Percentiles rank a stretch among this genome's conserved stretches.
phyloP scores from a whole-genome alignment of 2,888 invertebrate species.

The Dicranocentrus wangi region DNA sequence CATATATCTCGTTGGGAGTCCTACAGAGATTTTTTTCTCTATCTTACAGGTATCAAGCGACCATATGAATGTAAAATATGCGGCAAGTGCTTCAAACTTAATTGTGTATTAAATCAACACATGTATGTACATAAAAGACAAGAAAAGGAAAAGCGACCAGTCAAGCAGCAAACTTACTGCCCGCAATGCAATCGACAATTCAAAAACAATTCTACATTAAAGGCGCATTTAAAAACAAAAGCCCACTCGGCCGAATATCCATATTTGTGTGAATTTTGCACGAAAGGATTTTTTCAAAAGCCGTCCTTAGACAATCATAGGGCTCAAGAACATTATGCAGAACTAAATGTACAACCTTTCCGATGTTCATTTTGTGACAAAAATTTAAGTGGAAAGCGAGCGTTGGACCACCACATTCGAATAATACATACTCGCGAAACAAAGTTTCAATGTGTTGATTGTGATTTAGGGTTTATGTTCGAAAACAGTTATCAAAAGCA shows the following conservation, averaged over 20 bases:
- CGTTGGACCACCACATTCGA: constrained; percentile 34
- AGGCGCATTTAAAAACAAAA: constrained; percentile 11
- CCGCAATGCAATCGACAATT: constrained; percentile 21
- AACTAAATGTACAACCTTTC: constrained; percentile 36
- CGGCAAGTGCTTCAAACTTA: background rate
- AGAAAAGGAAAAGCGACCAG: constrained; percentile 8
- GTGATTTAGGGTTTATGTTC: constrained; percentile 31
- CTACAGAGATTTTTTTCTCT: no score
- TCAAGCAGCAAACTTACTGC: constrained; percentile 1
- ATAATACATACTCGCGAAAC: constrained; percentile 20
- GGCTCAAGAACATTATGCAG: constrained; percentile 26
- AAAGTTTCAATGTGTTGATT: constrained; percentile 12
- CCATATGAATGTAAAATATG: constrained; percentile 38
- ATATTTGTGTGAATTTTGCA: constrained; percentile 52
- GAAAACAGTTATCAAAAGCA: constrained; percentile 14
- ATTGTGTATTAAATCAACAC: constrained; percentile 2
- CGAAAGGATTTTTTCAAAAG: constrained; percentile 26
- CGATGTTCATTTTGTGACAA: constrained; percentile 38
- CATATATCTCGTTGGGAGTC: no score
- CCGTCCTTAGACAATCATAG: constrained; percentile 37
- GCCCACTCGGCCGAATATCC: background rate
- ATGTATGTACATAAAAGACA: constrained; percentile 12
- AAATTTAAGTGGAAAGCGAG: background rate
- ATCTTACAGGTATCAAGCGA: constrained; percentile 14
- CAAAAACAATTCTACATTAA: background rate